phyloP scores from a whole-genome alignment of 1,140 invertebrate species.

The Dreissena rostriformis region DNA sequence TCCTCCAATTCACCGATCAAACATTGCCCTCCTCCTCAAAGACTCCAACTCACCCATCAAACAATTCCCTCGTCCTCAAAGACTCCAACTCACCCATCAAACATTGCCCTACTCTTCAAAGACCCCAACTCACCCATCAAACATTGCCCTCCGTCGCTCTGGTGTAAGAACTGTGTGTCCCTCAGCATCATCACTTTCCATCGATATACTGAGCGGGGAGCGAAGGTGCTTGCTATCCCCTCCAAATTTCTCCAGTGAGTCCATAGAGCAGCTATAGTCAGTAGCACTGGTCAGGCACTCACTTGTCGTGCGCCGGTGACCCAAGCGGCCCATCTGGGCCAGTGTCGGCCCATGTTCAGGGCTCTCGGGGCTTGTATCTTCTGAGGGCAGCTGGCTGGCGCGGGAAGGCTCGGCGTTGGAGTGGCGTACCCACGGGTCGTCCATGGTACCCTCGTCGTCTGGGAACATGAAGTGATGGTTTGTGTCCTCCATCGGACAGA shows the following conservation, averaged over 20 bases:
- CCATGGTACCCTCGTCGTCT: slow-evolving; percentile 22
- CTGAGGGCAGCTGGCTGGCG: slow-evolving; percentile 31
- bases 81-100: no score
- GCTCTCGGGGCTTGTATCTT: slow-evolving; percentile 46
- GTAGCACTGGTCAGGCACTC: slow-evolving; percentile 74
- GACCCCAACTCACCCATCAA: no score
- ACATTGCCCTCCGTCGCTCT: slow-evolving; percentile 70
- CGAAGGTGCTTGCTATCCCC: slow-evolving; percentile 41
- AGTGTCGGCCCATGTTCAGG: slow-evolving; percentile 16
- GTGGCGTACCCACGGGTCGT: slow-evolving; percentile 43
- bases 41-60: no score
- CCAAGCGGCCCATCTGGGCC: slow-evolving; percentile 35
- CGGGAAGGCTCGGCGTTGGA: slow-evolving; percentile 24
- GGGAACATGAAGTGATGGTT: slow-evolving; percentile 34
- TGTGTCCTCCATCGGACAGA: slow-evolving; percentile 25
- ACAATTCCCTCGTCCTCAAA: no score
- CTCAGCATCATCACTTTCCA: slow-evolving; percentile 60
- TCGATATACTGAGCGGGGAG: slow-evolving; percentile 69
- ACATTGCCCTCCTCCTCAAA: no score
- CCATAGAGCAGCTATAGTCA: slow-evolving; percentile 62
- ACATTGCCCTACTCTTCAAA: no score
- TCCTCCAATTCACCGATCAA: no score
- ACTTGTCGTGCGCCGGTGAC: slow-evolving; percentile 73
- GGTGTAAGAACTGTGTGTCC: slow-evolving; percentile 43
- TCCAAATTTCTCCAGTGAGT: slow-evolving; percentile 61